These are phyloP conservation scores for Pionites leucogaster DNA, from an alignment of 2,113 vertebrate species.

Conservation along the genomic window DNA sequence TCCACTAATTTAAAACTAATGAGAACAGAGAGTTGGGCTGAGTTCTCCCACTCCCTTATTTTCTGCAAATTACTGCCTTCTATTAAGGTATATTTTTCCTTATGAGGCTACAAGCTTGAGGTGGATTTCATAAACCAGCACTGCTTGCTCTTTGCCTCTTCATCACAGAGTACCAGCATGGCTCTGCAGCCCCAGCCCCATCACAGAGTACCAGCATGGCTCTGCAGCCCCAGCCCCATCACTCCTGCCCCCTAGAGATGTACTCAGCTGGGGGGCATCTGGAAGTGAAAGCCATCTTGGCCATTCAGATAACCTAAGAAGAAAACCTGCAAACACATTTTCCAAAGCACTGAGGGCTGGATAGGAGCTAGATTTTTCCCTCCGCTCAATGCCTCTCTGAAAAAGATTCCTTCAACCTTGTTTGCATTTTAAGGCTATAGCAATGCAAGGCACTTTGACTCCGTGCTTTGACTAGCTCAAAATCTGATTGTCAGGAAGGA, in stretches of 20 bases:
- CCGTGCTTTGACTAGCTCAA: not conserved
- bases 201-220: fast-evolving
- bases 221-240: not conserved
- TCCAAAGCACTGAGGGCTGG: not conserved
- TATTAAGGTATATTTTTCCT: slow-evolving; percentile 1
- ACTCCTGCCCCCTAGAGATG: not conserved
- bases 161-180: fast-evolving
- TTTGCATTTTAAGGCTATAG: not conserved
- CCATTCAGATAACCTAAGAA: not conserved
- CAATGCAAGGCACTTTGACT: not conserved
- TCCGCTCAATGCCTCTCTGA: not conserved
- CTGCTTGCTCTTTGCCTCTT: not conserved
- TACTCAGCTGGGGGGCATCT: no score
- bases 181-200: not conserved
- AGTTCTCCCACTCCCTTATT: not conserved
- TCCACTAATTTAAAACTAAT: slow-evolving; percentile 12
- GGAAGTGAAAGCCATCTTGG: not conserved
- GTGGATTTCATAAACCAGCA: not conserved
- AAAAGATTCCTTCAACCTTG: not conserved
- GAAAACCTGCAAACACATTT: not conserved
- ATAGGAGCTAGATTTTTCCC: not conserved
- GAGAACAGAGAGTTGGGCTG: fast-evolving
- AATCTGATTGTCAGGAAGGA: not conserved
- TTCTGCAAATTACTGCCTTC: not conserved
- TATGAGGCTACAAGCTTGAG: not conserved